A percentile compares a stretch with the other conserved stretches of the same genome.
phyloP scores from a whole-genome alignment of 2,113 vertebrate species.

The Geococcyx californianus region DNA sequence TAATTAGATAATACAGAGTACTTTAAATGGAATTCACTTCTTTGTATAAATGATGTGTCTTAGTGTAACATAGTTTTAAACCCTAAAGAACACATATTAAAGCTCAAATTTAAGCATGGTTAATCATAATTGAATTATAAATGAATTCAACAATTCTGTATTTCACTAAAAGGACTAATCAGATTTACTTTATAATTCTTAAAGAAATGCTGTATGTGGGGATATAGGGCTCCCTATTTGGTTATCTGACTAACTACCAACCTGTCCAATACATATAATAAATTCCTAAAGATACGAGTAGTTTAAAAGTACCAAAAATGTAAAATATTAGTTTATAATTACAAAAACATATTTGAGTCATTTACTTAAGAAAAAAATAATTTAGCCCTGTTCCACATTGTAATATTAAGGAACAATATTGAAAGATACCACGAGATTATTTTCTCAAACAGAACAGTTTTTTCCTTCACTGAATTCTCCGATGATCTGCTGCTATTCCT shows the following conservation, averaged over 20 bases:
- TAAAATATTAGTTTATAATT: neutral
- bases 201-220: neutral
- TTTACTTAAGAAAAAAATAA: neutral
- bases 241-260: neutral
- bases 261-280: neutral
- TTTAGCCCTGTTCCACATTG: neutral
- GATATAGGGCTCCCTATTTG: neutral
- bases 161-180: neutral
- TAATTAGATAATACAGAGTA: neutral
- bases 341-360: neutral
- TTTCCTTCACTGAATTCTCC: neutral
- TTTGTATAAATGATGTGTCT: too few relatives aligned
- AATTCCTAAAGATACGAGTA: neutral
- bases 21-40: neutral
- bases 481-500: neutral
- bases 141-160: neutral
- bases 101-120: neutral
- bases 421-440: neutral
- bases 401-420: neutral
- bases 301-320: neutral
- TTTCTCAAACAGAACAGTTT: neutral
- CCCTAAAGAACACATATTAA: neutral
- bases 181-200: neutral
- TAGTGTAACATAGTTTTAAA: neutral
- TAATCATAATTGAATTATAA: neutral